These are phyloP conservation scores for Anabas testudineus DNA, from an alignment of 2,797 vertebrate genomes.

Conservation along the genomic window DNA sequence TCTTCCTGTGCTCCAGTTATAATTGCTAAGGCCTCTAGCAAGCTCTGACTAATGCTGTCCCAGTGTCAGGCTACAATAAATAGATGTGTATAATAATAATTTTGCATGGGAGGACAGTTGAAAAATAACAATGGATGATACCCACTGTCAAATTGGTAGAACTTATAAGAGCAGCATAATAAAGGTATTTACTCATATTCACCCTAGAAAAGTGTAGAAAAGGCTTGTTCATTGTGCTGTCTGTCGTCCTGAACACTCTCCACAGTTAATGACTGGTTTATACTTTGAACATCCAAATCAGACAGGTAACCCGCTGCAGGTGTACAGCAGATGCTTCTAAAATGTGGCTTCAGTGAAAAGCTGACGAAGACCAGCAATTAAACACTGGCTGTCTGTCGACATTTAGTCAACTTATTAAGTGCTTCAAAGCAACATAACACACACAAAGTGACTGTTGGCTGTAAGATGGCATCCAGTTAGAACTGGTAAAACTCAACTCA, in stretches of 20 bases:
- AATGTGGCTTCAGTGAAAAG: slow-evolving; percentile 32
- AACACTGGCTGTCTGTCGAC: slow-evolving; percentile 27
- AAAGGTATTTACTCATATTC: background rate
- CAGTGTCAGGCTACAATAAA: too few relatives aligned
- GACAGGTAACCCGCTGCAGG: slow-evolving; percentile 55
- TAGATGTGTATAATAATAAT: too few relatives aligned
- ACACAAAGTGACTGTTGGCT: background rate
- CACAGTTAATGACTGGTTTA: slow-evolving; percentile 43
- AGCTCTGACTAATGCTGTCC: too few relatives aligned
- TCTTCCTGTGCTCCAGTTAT: too few relatives aligned
- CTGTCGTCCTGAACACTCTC: slow-evolving; percentile 22
- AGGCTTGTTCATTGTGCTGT: background rate
- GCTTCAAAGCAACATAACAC: slow-evolving; percentile 18
- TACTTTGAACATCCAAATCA: slow-evolving; percentile 32
- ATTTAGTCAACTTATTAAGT: slow-evolving; percentile 32
- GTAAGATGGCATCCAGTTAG: background rate
- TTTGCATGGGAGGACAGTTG: too few relatives aligned
- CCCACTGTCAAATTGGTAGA: background rate
- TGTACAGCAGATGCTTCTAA: slow-evolving; percentile 52
- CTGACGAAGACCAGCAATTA: slow-evolving; percentile 57
- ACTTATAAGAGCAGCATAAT: background rate
- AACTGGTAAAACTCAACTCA: background rate
- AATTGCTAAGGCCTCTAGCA: too few relatives aligned
- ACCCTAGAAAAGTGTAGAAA: background rate
- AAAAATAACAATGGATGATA: too few relatives aligned